Evolutionary conservation across 2,797 vertebrate genomes (phyloP).

Genomic region (Clarias laeviceps): DNA sequence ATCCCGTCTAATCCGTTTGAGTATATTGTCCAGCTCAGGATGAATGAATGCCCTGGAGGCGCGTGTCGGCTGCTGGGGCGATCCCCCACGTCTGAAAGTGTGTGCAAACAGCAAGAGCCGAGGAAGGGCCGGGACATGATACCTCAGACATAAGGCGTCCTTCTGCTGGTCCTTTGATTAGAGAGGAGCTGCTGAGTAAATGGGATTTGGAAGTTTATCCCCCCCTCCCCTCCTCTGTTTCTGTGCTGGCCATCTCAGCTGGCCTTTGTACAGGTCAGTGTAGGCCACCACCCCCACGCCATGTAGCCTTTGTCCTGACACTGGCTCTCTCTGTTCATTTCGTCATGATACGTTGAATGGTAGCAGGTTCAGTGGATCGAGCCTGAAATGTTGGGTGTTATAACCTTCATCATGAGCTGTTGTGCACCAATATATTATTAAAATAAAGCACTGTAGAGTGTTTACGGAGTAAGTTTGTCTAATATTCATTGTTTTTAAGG

Average conservation of each 20-base stretch:
- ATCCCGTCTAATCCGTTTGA: slow-evolving; percentile 7
- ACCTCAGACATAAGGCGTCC: slow-evolving; percentile 46
- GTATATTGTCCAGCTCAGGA: slow-evolving; percentile 7
- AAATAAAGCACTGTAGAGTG: background rate
- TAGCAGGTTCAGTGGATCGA: slow-evolving; percentile 21
- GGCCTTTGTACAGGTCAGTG: slow-evolving; percentile 39
- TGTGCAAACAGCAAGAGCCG: slow-evolving; percentile 36
- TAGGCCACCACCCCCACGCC: slow-evolving; percentile 41
- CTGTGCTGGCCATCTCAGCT: slow-evolving; percentile 31
- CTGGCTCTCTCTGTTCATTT: slow-evolving; percentile 16
- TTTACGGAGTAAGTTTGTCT: background rate
- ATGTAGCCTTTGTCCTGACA: slow-evolving; percentile 29
- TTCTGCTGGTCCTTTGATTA: slow-evolving; percentile 53
- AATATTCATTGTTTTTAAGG: background rate
- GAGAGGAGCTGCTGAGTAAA: slow-evolving; percentile 40
- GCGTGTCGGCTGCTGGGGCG: slow-evolving; percentile 17
- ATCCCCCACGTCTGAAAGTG: slow-evolving; percentile 32
- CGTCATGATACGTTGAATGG: slow-evolving; percentile 13
- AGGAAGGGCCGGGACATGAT: slow-evolving; percentile 37
- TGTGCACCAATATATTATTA: background rate
- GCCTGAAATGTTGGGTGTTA: background rate
- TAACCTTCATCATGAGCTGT: background rate
- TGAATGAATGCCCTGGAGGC: slow-evolving; percentile 12
- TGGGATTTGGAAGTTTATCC: slow-evolving; percentile 47
- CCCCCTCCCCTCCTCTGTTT: background rate